A percentile compares a stretch with the other conserved stretches of the same genome.
Evolutionary conservation across 2,113 vertebrate species (phyloP).

Genomic region (Pagrus major): DNA sequence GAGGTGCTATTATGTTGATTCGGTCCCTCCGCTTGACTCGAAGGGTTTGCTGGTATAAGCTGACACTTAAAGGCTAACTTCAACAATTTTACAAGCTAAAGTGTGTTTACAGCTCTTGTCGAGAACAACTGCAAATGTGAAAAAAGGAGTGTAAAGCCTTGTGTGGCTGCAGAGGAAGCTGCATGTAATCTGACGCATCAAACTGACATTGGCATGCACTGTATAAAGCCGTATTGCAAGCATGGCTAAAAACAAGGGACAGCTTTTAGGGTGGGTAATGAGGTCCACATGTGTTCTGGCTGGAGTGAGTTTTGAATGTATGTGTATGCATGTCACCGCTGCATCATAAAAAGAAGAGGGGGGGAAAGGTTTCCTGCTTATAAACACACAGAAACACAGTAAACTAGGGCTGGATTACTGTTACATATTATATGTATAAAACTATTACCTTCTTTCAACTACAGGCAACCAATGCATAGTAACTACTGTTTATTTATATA

Average conservation of each 20-base stretch:
- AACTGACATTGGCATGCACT: not conserved
- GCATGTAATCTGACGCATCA: no score
- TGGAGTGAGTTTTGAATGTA: not conserved
- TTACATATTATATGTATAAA: not conserved
- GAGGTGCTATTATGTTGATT: not conserved
- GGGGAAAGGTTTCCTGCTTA: not conserved
- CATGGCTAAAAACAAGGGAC: not conserved
- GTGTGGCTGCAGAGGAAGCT: no score
- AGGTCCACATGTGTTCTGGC: not conserved
- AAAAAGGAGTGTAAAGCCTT: no score
- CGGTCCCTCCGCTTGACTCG: not conserved
- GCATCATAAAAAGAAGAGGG: not conserved
- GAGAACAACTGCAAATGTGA: no score
- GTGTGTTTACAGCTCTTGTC: no score
- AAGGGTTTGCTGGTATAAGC: constrained; percentile 27
- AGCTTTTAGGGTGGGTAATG: not conserved
- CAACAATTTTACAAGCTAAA: no score
- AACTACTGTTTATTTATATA: constrained; percentile 2
- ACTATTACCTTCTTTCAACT: not conserved
- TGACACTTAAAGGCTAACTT: no score
- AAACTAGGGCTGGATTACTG: not conserved
- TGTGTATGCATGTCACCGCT: not conserved
- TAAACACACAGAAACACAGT: not conserved
- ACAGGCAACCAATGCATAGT: not conserved
- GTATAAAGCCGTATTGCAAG: not conserved